Percentiles rank a stretch among this genome's conserved stretches.
phyloP scores from a whole-genome alignment of 2,113 vertebrate genomes.

The Meleagris gallopavo region DNA sequence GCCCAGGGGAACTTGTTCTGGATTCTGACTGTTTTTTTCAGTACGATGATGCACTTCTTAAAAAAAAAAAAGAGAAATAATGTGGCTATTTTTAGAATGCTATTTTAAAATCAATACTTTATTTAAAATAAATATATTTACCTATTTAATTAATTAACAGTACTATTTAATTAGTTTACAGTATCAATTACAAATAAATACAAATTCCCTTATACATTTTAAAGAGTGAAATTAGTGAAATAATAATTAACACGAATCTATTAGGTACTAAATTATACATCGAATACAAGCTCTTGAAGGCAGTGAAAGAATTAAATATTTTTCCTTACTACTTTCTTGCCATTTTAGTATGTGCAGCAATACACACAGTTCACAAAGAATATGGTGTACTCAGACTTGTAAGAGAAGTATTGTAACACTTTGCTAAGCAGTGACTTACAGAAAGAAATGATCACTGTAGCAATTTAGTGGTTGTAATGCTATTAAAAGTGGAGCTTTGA shows the following conservation, averaged over 20 bases:
- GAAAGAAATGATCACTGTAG: conserved; percentile 46
- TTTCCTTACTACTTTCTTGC: not conserved
- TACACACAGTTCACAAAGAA: not conserved
- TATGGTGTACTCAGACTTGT: conserved; percentile 7
- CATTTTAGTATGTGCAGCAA: not conserved
- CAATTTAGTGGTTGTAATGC: conserved; percentile 61
- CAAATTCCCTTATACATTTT: not conserved
- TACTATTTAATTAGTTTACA: not conserved
- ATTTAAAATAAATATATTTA: not conserved
- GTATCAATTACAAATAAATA: conserved; percentile 12
- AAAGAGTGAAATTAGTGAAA: not conserved
- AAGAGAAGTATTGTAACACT: conserved; percentile 41
- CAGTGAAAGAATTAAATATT: not conserved
- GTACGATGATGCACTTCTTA: not conserved
- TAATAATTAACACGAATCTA: not conserved
- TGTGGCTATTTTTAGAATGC: not conserved
- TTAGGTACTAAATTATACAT: not conserved
- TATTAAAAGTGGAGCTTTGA: conserved; percentile 72
- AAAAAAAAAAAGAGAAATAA: not conserved
- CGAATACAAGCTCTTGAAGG: not conserved
- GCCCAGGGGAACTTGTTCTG: conserved; percentile 11
- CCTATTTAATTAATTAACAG: not conserved
- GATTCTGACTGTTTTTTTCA: conserved; percentile 1
- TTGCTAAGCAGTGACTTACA: conserved; percentile 31
- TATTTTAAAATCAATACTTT: conserved; percentile 29